Evolutionary conservation across 2,797 vertebrate genomes (phyloP), one percentile per base, ranked within the genome.

Genomic region (Rhabdomys pumilio): DNA sequence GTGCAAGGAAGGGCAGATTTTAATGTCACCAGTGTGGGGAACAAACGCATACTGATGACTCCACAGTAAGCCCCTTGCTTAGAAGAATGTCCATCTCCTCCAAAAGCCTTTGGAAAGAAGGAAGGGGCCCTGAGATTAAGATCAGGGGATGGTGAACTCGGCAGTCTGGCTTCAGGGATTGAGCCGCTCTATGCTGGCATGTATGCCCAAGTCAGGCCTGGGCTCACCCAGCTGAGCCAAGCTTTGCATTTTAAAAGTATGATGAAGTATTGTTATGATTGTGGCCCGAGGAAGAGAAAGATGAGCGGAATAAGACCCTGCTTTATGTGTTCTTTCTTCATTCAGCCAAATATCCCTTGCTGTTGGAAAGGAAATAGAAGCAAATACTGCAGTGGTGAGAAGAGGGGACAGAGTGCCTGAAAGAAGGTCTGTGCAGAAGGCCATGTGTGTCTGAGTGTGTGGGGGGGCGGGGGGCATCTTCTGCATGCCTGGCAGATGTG

Each of bases 221-320:
- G 69, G 90, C 80, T 96, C 72, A 77, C 91, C 80, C 89, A 94
- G 14, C 34, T 2, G 14, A 96, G 91, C 86, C 93, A 85, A 95
- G 84, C 72, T 57, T 81, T 76, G 61, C 63, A 73, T 93, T 97
- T 97, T 96, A 95, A 89, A 97, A 96, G 94, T 69, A 79, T 55
- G 61, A 44, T 61, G 79, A 96, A 63, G 76, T 67, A 91, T 91
- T 93, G 73, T 83, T 91, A 72, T 96, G 94, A 93, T 95, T 94
- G 81, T 79, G 96, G 97, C 88, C 95, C 92, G 84, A 97, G 75
- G 34, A 97, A 85, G 31, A 96, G 83, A 84, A 89, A 89, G 47
- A 96, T n/a, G 93, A 91, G 77, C 81, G 76, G 73, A 92, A 12
- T 63, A 83, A 83, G 22, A 29, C 63, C 26, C 69, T 22, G 73